Evolutionary conservation across 2,888 invertebrate species (phyloP), one percentile per base, ranked within the genome.

Genomic region (Tribolium freemani): DNA sequence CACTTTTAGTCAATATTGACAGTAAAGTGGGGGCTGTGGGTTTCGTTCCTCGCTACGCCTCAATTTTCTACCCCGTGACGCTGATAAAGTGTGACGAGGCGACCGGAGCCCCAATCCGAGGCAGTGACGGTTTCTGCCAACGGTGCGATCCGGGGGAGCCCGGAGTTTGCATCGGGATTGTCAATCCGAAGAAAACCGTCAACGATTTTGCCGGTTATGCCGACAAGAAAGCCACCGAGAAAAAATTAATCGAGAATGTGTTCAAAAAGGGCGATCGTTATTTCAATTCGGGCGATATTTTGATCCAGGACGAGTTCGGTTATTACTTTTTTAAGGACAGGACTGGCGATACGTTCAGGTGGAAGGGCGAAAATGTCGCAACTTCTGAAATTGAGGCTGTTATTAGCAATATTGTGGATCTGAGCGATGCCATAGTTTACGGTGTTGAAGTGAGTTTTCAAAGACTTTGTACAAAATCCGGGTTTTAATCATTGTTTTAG

Each of bases 281-380:
- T 76, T 99, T 99, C 86, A 93, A 98, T 81, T 94, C 96, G 63
- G 93, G 94, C 69, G 98, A 99, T 88, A 91, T 98, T 80, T 87
- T 98, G 75, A 92, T 95, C 45, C 93, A 93, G 88, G 98, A 99
- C 86, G 94, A 97, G 78, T 89, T 93, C n/a, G 98, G 98, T 46
- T 97, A 96, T 87, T 92, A 95, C 83, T 98, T 91, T 88, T 98
- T 98, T 89, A 93, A 92, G 79, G 98, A 98, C 87, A 91, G 98
- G 83, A 94, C 93, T 58, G 94, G 94, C 1, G 94, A 95, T 86
- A 95, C 94, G 0, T 94, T 93, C 87, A 90, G 91, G 63, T 97
- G 97, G 97, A 93, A 96, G 84, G 98, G 99, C 9, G 98, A 99
- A 88, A 99, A 99, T 85, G 97, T 99, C 0, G 94, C 98, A 69